Base-by-base conservation (phyloP, 1,140 invertebrate species). In the Scaptomyza hsui region DNA sequence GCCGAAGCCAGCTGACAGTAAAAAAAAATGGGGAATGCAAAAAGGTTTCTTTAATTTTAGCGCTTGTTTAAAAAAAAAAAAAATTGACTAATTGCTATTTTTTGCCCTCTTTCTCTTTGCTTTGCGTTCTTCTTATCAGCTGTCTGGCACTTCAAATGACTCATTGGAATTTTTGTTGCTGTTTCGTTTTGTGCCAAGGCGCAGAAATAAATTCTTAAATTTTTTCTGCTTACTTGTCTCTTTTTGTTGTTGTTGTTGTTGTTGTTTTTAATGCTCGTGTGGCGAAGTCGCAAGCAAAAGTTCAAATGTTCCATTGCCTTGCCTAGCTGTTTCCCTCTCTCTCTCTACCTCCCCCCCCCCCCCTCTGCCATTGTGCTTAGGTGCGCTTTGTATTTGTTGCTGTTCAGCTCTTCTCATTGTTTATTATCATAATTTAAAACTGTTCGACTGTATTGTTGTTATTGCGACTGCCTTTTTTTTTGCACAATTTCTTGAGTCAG, bases 61-160 rank as follows among this genome's bases (percentile, higher is more conserved):
- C 63, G 18, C 44, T 48, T 47, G 32, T n/a, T n/a, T n/a, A n/a
- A n/a, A 29, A 29, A 29, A 29, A 5, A 2, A 26, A 26, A 52
- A 67, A 77, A 80, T 86, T 85, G 60, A 67, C 63, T 77, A 86
- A 86, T 85, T 86, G 77, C 29, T 32, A 57, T 26, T 47, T 61
- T 12, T 70, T 45, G 13, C 4, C n/a, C 16, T 18, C 16, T 18
- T 29, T n/a, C 32, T 37, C 12, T n/a, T 0, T 37, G 32, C n/a
- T 7, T 37, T 37, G 24, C 24, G 3, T 10, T 12, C 4, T 61
- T 73, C 32, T 72, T 63, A 52, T 64, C 57, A 67, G 72, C 41
- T 49, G 26, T 37, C 10, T 24, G 29, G 13, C n/a, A 12, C 18
- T 42, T 12, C 4, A 19, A 42, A 32, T 63, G 60, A 70, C 18